Base-by-base conservation (phyloP, 2,797 vertebrate genomes). In the Psittacula derbiana region DNA sequence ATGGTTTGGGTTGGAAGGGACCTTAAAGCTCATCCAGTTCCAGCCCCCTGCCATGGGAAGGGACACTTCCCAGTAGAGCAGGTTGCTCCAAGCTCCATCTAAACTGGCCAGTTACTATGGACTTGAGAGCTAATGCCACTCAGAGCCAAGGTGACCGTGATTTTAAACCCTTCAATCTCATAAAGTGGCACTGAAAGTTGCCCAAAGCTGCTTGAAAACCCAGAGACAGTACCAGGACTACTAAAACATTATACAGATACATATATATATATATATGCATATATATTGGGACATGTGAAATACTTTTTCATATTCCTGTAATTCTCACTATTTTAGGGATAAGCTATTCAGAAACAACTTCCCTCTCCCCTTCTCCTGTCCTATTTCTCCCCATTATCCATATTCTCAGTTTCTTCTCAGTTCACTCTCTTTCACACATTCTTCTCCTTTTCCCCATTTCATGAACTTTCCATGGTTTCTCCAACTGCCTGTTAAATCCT, bases 211-310 rank as follows among this genome's bases (percentile, higher is more conserved):
- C 84, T 74, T 33, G 64, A 67, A 80, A 84, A 14, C 24, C 38
- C 43, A 31, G 53, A 58, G 30, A 23, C 5, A 19, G 33, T 11
- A 86, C 20, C 43, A 86, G 44, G 23, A 46, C 27, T 86, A 16
- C 8, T 53, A 30, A 67, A 50, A 40, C 5, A 8, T 10, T n/a
- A 17, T 0, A 55, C 11, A 67, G 17, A n/a, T 10, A 46, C 6
- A 12, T 9, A 40, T 4, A n/a, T 3, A 12, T 3, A 16, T 0
- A n/a, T 4, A 24, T 0, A n/a, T 4, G 7, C 40, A 38, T 4
- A 33, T 4, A 41, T 19, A 25, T 5, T 1, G 7, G 23, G 15
- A 69, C 9, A 27, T 0, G 4, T 11, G 40, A 80, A 88, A 65
- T 0, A 28, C 10, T 11, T 69, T 44, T 57, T 61, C 9, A 21